These are phyloP conservation scores for Rhadina sibilatrix DNA, from an alignment of 2,113 vertebrate genomes.

Conservation along the genomic window DNA sequence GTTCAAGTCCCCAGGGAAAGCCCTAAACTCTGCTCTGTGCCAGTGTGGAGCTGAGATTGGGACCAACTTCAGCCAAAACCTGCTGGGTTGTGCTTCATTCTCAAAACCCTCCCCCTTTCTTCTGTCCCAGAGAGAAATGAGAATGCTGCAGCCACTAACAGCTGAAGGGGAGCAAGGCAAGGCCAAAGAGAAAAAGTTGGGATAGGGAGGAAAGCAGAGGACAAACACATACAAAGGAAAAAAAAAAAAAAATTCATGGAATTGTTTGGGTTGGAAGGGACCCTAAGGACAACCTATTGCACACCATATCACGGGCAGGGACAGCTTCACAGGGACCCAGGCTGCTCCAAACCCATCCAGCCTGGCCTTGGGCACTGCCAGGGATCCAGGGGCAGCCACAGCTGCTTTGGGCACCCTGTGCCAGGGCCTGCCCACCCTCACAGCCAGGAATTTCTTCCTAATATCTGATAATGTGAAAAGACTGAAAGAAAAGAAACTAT, in stretches of 20 bases:
- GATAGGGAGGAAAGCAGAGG: neutral
- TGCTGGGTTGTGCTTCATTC: accelerated
- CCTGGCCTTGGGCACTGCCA: neutral
- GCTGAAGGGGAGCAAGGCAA: neutral
- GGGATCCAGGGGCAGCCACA: neutral
- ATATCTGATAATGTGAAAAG: accelerated
- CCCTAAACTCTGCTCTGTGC: neutral
- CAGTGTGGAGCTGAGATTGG: accelerated
- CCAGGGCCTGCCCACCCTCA: neutral
- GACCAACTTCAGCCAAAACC: neutral
- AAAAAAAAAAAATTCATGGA: neutral
- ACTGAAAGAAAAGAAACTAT: accelerated
- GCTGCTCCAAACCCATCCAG: accelerated
- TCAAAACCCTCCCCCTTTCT: neutral
- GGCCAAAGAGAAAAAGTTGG: neutral
- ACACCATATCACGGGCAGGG: neutral
- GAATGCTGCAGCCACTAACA: neutral
- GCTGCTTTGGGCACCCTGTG: neutral
- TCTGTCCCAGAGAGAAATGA: accelerated
- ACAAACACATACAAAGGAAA: neutral
- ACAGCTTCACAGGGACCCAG: neutral
- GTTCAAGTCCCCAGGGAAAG: neutral
- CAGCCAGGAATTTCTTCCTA: neutral
- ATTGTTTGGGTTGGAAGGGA: no score
- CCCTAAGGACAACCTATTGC: accelerated